Evolutionary conservation across 2,888 invertebrate genomes (phyloP).

Genomic region (Microlaimidae sp.): DNA sequence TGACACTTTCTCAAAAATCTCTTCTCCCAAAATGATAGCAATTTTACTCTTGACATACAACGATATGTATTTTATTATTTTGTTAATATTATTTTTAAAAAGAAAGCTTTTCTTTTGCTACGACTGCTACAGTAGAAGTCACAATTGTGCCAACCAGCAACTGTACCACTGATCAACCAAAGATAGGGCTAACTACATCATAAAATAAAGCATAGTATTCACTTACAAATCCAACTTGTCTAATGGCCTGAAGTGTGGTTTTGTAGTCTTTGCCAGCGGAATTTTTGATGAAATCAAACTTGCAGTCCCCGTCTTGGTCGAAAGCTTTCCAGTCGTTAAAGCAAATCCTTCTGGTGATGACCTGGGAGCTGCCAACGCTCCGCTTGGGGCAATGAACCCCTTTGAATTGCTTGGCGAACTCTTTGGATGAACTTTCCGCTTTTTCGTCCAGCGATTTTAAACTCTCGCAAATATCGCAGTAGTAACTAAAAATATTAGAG

Average conservation of each 20-base stretch:
- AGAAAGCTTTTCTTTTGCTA: too few relatives aligned
- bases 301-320: conserved; percentile 32
- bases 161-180: too few relatives aligned
- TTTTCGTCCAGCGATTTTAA: conserved; percentile 15
- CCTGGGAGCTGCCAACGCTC: conserved; percentile 24
- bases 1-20: too few relatives aligned
- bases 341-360: conserved; percentile 31
- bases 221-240: conserved; percentile 33
- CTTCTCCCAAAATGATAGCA: too few relatives aligned
- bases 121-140: too few relatives aligned
- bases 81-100: too few relatives aligned
- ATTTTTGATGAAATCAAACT: conserved; percentile 30
- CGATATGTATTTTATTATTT: too few relatives aligned
- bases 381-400: conserved; percentile 31
- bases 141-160: too few relatives aligned
- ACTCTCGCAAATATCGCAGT: conserved; percentile 33
- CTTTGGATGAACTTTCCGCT: background rate
- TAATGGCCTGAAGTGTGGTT: conserved; percentile 27
- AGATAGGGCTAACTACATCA: too few relatives aligned
- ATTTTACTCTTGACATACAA: too few relatives aligned
- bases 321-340: conserved; percentile 34
- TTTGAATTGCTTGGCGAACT: conserved; percentile 22
- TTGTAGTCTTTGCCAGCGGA: conserved; percentile 27
- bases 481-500: conserved; percentile 30
- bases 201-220: background rate